Conservation (phyloP, 2,113 vertebrate species). For the Heliornis fulica region DNA sequence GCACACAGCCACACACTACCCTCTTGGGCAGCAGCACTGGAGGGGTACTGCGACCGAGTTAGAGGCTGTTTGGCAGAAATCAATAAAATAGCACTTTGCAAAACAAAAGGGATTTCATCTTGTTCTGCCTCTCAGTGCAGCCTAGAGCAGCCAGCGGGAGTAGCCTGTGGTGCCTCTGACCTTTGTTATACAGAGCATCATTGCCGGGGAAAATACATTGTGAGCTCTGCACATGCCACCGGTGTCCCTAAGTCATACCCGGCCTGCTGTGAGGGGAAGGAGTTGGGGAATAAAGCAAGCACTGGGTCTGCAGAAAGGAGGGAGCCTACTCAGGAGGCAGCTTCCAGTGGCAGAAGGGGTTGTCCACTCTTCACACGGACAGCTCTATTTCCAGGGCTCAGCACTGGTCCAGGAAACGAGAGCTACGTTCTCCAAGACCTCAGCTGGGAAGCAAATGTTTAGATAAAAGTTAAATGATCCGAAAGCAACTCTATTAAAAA, state of each 20-base stretch:
- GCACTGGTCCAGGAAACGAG: neutral
- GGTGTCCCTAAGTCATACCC: neutral
- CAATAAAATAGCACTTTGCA: neutral
- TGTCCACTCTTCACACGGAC: neutral
- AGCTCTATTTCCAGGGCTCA: neutral
- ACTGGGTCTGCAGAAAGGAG: neutral
- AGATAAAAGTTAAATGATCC: constrained; percentile 22
- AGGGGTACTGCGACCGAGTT: neutral
- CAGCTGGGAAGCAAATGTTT: neutral
- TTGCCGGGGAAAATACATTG: fast-evolving
- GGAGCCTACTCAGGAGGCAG: neutral
- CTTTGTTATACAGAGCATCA: neutral
- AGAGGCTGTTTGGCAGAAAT: neutral
- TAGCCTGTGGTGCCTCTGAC: neutral
- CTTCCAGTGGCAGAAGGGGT: neutral
- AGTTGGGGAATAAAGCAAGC: neutral
- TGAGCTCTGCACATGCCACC: neutral
- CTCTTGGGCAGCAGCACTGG: neutral
- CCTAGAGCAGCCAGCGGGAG: neutral
- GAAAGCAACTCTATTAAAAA: neutral
- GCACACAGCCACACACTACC: fast-evolving
- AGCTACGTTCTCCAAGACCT: neutral
- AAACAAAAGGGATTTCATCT: neutral
- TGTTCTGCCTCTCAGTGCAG: neutral
- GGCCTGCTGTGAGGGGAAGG: no score